Percentiles rank a stretch among this genome's conserved stretches.
phyloP scores from a whole-genome alignment of 2,888 invertebrate genomes.

The Callinectes sapidus region DNA sequence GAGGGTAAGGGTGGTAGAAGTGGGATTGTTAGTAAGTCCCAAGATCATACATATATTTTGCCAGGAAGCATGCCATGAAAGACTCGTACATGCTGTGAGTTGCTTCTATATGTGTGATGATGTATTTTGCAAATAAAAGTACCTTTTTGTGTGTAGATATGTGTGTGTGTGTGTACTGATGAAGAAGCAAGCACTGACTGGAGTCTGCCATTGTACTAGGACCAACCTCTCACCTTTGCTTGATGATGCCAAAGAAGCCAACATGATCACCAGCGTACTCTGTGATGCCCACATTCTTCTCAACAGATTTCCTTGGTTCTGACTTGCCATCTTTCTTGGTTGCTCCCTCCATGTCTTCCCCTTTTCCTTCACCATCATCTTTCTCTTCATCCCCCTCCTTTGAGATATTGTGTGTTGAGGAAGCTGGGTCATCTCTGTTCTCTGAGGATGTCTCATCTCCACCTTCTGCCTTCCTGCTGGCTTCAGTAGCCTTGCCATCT shows the following conservation, averaged over 20 bases:
- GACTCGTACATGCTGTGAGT: too few species aligned
- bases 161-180: neutral
- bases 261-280: slow-evolving; percentile 48
- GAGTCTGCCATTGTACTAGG: neutral
- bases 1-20: too few species aligned
- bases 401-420: neutral
- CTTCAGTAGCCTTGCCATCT: neutral
- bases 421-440: neutral
- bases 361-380: neutral
- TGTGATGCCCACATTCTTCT: slow-evolving; percentile 56
- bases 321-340: neutral
- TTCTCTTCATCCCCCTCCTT: neutral
- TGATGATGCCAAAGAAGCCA: slow-evolving; percentile 65
- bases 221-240: slow-evolving; percentile 55
- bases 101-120: too few species aligned
- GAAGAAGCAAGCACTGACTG: neutral
- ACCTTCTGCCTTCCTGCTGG: neutral
- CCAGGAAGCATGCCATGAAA: too few species aligned
- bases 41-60: too few species aligned
- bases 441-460: neutral
- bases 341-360: neutral
- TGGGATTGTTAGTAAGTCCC: too few species aligned
- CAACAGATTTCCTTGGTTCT: slow-evolving; percentile 1
- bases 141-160: too few species aligned
- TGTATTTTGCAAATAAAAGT: too few species aligned